These are phyloP conservation scores for Hymenochirus boettgeri DNA, from an alignment of 2,113 vertebrate species.

Conservation along the genomic window DNA sequence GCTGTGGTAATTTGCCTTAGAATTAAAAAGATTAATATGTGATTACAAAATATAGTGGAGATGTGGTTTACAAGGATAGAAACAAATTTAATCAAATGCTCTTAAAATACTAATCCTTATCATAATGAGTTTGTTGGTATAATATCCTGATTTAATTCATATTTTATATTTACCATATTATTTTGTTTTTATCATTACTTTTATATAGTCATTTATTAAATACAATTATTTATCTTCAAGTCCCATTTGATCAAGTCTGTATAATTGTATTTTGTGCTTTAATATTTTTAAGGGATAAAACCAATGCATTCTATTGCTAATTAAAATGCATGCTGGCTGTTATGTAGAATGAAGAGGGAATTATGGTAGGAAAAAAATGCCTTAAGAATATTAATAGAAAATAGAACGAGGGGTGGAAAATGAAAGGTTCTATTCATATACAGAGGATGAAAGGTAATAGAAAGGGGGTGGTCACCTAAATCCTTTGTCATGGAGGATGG, in stretches of 20 bases:
- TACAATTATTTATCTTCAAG: constrained; percentile 20
- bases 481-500: constrained; percentile 23
- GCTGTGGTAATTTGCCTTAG: neutral
- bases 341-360: constrained; percentile 19
- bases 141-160: constrained; percentile 2
- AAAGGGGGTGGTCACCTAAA: constrained; percentile 26
- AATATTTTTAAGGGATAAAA: constrained; percentile 19
- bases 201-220: constrained; percentile 18
- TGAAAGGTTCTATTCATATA: constrained; percentile 27
- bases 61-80: neutral
- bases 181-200: constrained; percentile 17
- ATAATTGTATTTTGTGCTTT: constrained; percentile 28
- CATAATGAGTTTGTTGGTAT: neutral
- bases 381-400: constrained; percentile 28
- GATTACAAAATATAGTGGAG: constrained; percentile 4
- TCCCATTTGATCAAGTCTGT: constrained; percentile 15
- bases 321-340: constrained; percentile 25
- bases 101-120: constrained; percentile 19
- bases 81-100: neutral
- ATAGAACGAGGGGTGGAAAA: constrained; percentile 26
- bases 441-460: constrained; percentile 24
- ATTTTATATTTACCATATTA: constrained; percentile 13
- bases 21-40: constrained; percentile 15
- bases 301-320: constrained; percentile 21
- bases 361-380: constrained; percentile 27